Evolutionary conservation across 2,113 vertebrate genomes (phyloP), one percentile per base, ranked within the genome.

Genomic region (Reinhardtius hippoglossoides): DNA sequence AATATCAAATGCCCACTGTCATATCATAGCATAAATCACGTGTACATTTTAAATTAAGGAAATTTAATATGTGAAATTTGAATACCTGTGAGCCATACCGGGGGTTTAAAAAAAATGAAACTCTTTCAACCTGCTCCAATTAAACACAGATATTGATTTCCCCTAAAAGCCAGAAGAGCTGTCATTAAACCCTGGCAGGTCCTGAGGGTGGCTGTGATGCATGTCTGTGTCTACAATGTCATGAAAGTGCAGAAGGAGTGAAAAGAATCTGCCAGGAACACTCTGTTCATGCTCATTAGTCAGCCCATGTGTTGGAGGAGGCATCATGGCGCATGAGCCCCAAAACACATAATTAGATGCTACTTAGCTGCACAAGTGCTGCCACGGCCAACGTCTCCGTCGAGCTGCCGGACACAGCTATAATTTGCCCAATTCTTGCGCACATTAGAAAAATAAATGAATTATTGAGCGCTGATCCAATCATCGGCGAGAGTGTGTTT

Each of bases 181-280:
- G 84, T 65, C 69, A 80, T 84, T 76, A 79, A 87, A 87, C 21
- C 66, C 61, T 68, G 68, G 69, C 82, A 59, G 71, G 71, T 87
- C 83, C 80, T 52, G 75, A 60, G 89, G 85, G 88, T 81, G 88
- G 64, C 76, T 84, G 80, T 87, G 90, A 90, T 85, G 82, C 89
- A 90, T 81, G 86, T 67, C 64, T 87, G 88, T 87, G 86, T 81
- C 81, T 88, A 89, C 87, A 92, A 92, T 89, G 88, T 91, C 85
- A 85, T 75, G 76, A 87, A 91, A 88, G 79, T 87, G 85, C 81
- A 80, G 31, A 31, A 31, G 82, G 80, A 91, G 91, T 80, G 83
- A 89, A 90, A 84, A 67, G 69, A 85, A 82, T 85, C 82, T 88
- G 64, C 63, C 74, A 42, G 87, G 87, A 80, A 88, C 90, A 83